A percentile compares a stretch with the other conserved stretches of the same genome.
phyloP scores from a whole-genome alignment of 1,140 invertebrate genomes.

The Bombus huntii region DNA sequence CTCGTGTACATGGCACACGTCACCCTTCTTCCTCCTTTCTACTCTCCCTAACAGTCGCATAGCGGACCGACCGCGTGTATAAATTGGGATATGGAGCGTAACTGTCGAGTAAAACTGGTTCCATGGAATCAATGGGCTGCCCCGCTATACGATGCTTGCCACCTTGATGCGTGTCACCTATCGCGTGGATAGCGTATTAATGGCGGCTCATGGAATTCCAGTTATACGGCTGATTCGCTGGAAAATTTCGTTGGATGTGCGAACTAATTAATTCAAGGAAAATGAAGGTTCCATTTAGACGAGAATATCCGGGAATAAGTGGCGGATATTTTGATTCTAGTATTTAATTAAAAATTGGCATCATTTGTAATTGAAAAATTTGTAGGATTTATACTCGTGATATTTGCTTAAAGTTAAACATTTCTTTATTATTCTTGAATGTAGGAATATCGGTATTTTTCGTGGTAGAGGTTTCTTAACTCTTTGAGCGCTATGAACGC shows the following conservation, averaged over 20 bases:
- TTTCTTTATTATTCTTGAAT: too few relatives aligned
- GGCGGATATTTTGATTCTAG: too few relatives aligned
- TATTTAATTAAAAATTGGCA: too few relatives aligned
- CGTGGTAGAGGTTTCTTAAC: too few relatives aligned
- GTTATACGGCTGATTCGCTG: constrained; percentile 60
- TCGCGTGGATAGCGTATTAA: constrained; percentile 64
- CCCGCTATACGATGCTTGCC: constrained; percentile 61
- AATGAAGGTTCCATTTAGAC: background rate
- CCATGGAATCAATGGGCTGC: constrained; percentile 65
- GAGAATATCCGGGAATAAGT: too few relatives aligned
- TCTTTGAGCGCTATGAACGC: too few relatives aligned
- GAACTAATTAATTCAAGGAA: background rate
- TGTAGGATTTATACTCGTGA: too few relatives aligned
- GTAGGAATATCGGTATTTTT: too few relatives aligned
- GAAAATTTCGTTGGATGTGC: constrained; percentile 10
- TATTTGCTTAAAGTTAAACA: too few relatives aligned
- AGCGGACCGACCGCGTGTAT: constrained; percentile 4
- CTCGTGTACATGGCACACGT: constrained; percentile 10
- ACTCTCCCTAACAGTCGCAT: background rate
- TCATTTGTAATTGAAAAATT: too few relatives aligned
- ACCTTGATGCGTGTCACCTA: constrained; percentile 62
- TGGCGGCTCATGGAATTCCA: constrained; percentile 58
- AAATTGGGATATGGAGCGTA: constrained; percentile 62
- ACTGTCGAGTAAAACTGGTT: constrained; percentile 65
- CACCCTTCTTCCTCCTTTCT: constrained; percentile 26